Conservation (phyloP, 2,888 invertebrate genomes). For the Bhutanitis thaidina region DNA sequence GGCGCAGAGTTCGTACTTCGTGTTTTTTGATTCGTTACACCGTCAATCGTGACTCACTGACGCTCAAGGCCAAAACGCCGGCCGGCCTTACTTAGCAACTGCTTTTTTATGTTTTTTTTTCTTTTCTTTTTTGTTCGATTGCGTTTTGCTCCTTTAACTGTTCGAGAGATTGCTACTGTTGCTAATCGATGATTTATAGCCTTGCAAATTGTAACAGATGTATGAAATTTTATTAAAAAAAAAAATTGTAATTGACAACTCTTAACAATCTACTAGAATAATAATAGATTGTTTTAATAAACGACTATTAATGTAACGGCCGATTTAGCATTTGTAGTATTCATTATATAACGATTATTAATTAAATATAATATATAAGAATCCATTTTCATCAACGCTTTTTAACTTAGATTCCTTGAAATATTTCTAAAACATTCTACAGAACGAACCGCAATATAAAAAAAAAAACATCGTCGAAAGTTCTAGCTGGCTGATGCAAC, state of each 20-base stretch:
- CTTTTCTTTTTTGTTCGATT: slow-evolving; percentile 16
- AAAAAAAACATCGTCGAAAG: slow-evolving; percentile 21
- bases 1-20: slow-evolving; percentile 17
- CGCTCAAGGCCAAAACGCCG: slow-evolving; percentile 63
- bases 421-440: no score
- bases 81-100: slow-evolving; percentile 66
- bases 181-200: neutral
- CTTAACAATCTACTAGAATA: no score
- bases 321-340: no score
- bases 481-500: slow-evolving; percentile 40
- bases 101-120: slow-evolving; percentile 24
- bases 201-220: neutral
- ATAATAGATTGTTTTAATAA: no score
- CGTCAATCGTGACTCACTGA: slow-evolving; percentile 48
- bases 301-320: no score
- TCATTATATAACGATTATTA: no score
- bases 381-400: no score
- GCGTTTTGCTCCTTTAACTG: slow-evolving; percentile 20
- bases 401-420: no score
- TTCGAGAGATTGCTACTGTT: slow-evolving; percentile 5
- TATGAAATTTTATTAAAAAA: no score
- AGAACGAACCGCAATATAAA: neutral
- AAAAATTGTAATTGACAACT: no score
- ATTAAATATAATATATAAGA: no score
- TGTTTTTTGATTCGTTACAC: slow-evolving; percentile 38